A percentile compares a stretch with the other conserved stretches of the same genome.
These are phyloP conservation scores for Pantherophis guttatus DNA, from an alignment of 2,113 vertebrate species.

Conservation along the genomic window DNA sequence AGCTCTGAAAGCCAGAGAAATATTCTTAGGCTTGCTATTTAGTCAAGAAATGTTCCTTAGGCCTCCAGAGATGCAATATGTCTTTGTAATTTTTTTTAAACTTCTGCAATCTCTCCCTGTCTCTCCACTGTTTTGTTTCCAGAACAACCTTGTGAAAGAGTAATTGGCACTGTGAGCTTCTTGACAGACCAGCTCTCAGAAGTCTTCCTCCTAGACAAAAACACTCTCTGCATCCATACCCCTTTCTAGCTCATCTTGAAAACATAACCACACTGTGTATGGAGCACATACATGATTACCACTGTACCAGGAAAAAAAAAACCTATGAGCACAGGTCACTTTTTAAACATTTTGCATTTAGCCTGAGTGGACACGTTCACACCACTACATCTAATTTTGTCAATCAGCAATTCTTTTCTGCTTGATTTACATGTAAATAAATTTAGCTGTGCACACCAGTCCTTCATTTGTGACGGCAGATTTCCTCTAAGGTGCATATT, in stretches of 20 bases:
- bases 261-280: not conserved
- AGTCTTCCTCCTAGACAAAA: not conserved
- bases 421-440: not conserved
- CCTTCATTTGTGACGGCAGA: not conserved
- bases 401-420: not conserved
- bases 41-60: conserved; percentile 13
- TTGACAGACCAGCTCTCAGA: not conserved
- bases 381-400: not conserved
- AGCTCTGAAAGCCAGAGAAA: not conserved
- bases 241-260: not conserved
- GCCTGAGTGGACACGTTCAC: not conserved
- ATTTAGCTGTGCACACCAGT: not conserved
- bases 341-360: not conserved
- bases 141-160: not conserved
- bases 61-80: not conserved
- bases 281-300: not conserved
- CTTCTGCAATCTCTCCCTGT: not conserved
- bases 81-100: not conserved
- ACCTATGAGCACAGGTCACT: not conserved
- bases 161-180: not conserved
- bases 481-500: not conserved
- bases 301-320: not conserved
- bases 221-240: not conserved
- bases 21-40: not conserved
- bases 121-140: not conserved